phyloP scores from a whole-genome alignment of 2,888 invertebrate genomes.

The Drosophila infuscata region DNA sequence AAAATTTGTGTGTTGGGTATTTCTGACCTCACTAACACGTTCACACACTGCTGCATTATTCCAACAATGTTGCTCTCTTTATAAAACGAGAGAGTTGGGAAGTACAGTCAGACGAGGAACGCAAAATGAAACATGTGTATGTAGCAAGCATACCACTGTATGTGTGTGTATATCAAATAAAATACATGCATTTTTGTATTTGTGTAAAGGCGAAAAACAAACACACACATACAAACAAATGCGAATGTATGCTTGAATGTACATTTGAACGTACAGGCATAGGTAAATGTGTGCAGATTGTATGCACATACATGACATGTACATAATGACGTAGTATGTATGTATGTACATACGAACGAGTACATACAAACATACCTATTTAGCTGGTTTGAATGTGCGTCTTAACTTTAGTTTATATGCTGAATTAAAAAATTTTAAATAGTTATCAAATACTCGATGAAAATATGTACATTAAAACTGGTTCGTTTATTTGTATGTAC shows the following conservation, averaged over 20 bases:
- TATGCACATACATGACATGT: slow-evolving; percentile 1
- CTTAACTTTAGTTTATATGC: neutral
- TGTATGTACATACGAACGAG: neutral
- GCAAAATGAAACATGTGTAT: slow-evolving; percentile 76
- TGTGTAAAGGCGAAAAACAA: slow-evolving; percentile 62
- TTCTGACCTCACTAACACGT: slow-evolving; percentile 72
- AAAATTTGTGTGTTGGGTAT: slow-evolving; percentile 63
- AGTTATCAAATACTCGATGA: slow-evolving; percentile 2
- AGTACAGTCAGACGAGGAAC: slow-evolving; percentile 76
- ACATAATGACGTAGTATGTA: slow-evolving; percentile 7
- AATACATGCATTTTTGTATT: slow-evolving; percentile 61
- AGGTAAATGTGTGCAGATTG: slow-evolving; percentile 28
- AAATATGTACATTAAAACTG: slow-evolving; percentile 13
- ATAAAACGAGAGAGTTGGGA: slow-evolving; percentile 63
- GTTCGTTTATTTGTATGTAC: slow-evolving; percentile 1
- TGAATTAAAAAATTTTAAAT: neutral
- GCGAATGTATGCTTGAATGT: slow-evolving; percentile 44
- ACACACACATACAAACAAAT: slow-evolving; percentile 39
- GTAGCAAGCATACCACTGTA: slow-evolving; percentile 54
- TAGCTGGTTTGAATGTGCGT: slow-evolving; percentile 7
- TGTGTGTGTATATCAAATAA: slow-evolving; percentile 61
- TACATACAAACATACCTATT: slow-evolving; percentile 16
- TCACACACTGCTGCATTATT: slow-evolving; percentile 68
- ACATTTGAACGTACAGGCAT: slow-evolving; percentile 27
- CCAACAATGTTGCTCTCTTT: slow-evolving; percentile 60